Evolutionary conservation across 1,140 invertebrate genomes (phyloP).

Genomic region (Drosophila pachea): DNA sequence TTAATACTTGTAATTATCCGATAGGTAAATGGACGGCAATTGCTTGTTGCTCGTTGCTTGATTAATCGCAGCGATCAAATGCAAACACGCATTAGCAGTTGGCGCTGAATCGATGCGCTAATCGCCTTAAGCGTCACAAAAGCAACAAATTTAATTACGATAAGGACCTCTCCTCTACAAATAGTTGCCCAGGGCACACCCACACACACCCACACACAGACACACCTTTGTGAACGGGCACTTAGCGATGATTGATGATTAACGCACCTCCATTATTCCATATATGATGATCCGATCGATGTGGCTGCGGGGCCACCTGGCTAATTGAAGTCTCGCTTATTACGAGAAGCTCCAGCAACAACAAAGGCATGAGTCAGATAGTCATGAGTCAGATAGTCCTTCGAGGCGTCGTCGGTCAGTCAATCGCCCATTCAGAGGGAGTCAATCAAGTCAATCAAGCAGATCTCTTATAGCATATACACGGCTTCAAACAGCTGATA

Average conservation of each 20-base stretch:
- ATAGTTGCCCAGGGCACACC: conserved; percentile 19
- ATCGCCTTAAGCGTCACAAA: conserved; percentile 52
- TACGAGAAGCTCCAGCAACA: not conserved
- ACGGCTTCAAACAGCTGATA: no score
- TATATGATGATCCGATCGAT: not conserved
- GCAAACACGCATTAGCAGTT: conserved; percentile 17
- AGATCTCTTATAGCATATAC: no score
- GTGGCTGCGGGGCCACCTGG: conserved; percentile 14
- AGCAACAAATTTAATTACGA: conserved; percentile 55
- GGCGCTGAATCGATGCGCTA: conserved; percentile 27
- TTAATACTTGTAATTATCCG: conserved; percentile 27
- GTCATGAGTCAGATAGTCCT: no score
- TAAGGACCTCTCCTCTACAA: conserved; percentile 26
- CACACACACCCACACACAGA: conserved; percentile 11
- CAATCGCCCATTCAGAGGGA: no score
- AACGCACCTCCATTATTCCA: conserved; percentile 16
- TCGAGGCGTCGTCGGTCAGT: no score
- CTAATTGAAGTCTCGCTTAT: conserved; percentile 36
- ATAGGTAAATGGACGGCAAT: conserved; percentile 32
- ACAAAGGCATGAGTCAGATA: no score
- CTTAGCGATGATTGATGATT: conserved; percentile 50
- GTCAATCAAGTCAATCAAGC: no score
- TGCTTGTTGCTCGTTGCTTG: conserved; percentile 25
- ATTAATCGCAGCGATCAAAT: conserved; percentile 48
- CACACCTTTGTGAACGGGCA: conserved; percentile 18